Percentiles rank a stretch among this genome's conserved stretches.
Conservation (phyloP, 2,888 invertebrate species). For the Criorhina ranunculi region DNA sequence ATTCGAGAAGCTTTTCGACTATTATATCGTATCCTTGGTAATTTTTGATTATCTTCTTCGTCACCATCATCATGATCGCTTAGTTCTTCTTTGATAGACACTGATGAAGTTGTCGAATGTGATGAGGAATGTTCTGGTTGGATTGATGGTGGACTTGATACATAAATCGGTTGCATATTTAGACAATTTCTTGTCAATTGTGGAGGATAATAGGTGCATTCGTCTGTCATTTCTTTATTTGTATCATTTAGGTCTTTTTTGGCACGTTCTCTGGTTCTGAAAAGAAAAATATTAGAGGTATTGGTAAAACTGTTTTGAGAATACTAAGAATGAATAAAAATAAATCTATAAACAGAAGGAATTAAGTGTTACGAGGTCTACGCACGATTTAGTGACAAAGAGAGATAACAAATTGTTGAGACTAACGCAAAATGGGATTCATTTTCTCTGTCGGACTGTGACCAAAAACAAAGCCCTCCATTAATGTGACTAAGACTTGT, state of each 20-base stretch:
- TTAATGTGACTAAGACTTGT: too few relatives aligned
- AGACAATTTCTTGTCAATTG: slow-evolving; percentile 22
- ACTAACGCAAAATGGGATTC: too few relatives aligned
- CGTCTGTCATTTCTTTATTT: slow-evolving; percentile 36
- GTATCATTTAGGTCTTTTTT: background rate
- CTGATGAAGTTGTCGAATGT: slow-evolving; percentile 82
- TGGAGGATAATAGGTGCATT: slow-evolving; percentile 21
- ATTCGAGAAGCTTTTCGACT: background rate
- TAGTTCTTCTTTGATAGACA: slow-evolving; percentile 82
- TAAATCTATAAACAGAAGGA: too few relatives aligned
- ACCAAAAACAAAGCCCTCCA: too few relatives aligned
- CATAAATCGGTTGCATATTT: slow-evolving; percentile 41
- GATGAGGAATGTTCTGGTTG: slow-evolving; percentile 70
- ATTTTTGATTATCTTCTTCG: slow-evolving; percentile 27
- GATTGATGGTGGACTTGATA: slow-evolving; percentile 7
- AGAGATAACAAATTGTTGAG: too few relatives aligned
- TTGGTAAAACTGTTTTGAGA: too few relatives aligned
- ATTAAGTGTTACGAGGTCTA: too few relatives aligned
- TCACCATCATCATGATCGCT: slow-evolving; percentile 64
- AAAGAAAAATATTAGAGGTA: slow-evolving; percentile 6
- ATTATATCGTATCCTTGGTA: background rate
- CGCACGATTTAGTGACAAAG: too few relatives aligned
- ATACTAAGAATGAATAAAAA: too few relatives aligned
- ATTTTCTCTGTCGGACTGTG: too few relatives aligned
- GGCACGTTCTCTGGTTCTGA: slow-evolving; percentile 58